These are phyloP conservation scores for Grapholita molesta DNA, from an alignment of 1,140 invertebrate genomes.

Conservation along the genomic window DNA sequence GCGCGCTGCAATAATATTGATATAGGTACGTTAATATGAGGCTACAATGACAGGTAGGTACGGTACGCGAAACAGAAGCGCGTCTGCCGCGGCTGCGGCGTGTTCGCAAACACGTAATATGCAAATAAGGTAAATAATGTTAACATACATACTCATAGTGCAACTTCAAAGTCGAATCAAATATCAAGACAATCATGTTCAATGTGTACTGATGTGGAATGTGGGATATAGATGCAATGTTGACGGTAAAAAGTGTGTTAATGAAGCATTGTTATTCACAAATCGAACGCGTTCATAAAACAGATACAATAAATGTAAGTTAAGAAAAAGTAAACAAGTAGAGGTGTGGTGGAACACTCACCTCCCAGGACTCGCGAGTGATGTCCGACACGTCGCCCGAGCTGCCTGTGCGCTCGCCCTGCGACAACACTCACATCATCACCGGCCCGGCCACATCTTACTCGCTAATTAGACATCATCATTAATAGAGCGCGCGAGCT, in stretches of 20 bases:
- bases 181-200: conserved; percentile 36
- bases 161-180: conserved; percentile 20
- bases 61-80: not conserved
- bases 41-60: not conserved
- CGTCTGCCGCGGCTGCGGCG: not conserved
- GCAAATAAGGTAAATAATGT: not conserved
- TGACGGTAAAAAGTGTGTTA: conserved; percentile 33
- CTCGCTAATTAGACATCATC: not conserved
- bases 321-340: not conserved
- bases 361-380: conserved; percentile 95
- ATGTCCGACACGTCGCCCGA: conserved; percentile 88
- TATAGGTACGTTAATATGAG: not conserved
- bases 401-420: conserved; percentile 80
- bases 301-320: conserved; percentile 20
- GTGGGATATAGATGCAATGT: conserved; percentile 36
- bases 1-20: not conserved
- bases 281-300: conserved; percentile 26
- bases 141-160: conserved; percentile 25
- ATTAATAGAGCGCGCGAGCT: not conserved
- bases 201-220: conserved; percentile 54
- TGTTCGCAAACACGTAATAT: not conserved
- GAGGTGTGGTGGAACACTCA: conserved; percentile 74
- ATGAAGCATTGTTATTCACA: conserved; percentile 29
- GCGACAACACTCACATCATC: conserved; percentile 28
- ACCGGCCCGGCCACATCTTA: not conserved